phyloP scores from a whole-genome alignment of 1,140 invertebrate genomes.

The Babylonia areolata region DNA sequence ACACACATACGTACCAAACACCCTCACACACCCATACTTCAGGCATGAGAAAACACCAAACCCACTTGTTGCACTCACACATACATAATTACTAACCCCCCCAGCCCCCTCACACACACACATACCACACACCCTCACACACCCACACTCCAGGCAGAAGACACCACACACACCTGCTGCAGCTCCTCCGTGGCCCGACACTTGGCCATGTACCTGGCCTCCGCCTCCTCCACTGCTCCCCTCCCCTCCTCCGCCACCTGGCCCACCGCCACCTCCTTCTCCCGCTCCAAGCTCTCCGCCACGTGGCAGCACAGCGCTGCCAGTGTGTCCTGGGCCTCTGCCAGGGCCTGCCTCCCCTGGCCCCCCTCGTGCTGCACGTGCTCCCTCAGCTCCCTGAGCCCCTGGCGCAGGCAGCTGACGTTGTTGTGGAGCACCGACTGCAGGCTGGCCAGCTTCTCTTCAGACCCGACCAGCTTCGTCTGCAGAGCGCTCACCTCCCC shows the following conservation, averaged over 20 bases:
- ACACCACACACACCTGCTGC: background rate
- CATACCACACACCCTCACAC: constrained; percentile 14
- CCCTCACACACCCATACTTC: too few species aligned
- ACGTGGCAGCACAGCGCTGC: constrained; percentile 43
- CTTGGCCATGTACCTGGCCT: constrained; percentile 24
- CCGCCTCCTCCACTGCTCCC: constrained; percentile 31
- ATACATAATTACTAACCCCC: too few species aligned
- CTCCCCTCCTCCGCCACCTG: constrained; percentile 52
- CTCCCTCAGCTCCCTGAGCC: constrained; percentile 27
- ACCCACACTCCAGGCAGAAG: too few species aligned
- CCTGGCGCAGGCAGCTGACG: constrained; percentile 35
- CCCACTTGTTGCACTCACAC: too few species aligned
- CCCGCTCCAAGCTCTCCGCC: constrained; percentile 57
- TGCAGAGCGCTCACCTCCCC: constrained; percentile 45
- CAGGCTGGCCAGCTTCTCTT: constrained; percentile 48
- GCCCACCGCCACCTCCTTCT: constrained; percentile 30
- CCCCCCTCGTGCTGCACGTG: constrained; percentile 11
- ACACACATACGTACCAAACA: too few species aligned
- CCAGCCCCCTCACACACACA: background rate
- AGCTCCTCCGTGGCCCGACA: background rate
- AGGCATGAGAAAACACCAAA: too few species aligned
- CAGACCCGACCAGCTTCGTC: constrained; percentile 37
- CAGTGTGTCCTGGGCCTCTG: constrained; percentile 42
- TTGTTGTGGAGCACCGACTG: constrained; percentile 44
- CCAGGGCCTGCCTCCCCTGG: background rate